Evolutionary conservation across 2,113 vertebrate species (phyloP), one percentile per base, ranked within the genome.

Genomic region (Thinocorus orbignyianus): DNA sequence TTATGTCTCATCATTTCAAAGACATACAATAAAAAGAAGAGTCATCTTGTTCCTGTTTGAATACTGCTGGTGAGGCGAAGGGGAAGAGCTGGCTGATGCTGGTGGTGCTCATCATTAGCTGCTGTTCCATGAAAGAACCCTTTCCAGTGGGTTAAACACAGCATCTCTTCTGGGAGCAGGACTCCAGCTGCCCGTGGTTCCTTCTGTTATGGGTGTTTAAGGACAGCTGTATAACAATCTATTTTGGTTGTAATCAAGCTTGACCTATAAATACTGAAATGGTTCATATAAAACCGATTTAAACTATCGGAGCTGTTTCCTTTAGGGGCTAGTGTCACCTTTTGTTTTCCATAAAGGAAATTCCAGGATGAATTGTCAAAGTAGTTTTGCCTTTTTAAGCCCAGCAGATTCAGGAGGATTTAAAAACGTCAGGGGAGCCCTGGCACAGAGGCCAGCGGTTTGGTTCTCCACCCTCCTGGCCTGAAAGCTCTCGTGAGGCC

Each of bases 311-410:
- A 80, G 51, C 65, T 33, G 2, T 85, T 94, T 95, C 93, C 92
- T 95, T 68, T 65, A 76, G 42, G 31, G 49, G 44, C 62, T 81
- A 55, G 49, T 66, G 74, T 54, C 92, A 88, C 90, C 77, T 97
- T 88, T 93, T 90, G 68, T 93, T 86, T 86, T 37, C 76, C 64
- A 41, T 30, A 61, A 33, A 88, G 86, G 86, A 95, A 88, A 62
- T 86, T 92, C 76, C 57, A 49, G 70, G 58, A 41, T 91, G 68
- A 78, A 44, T 54, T 68, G 88, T 22, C 66, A 25, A 28, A 64
- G 48, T 57, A 18, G 33, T 64, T 93, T 55, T 92, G 51, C 49
- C 69, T 66, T 70, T 87, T 87, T 66, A 73, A 86, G 57, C 49
- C 58, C 3, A 10, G 42, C 42, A 73, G 46, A 9, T 92, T 88